Conservation (phyloP, 2,113 vertebrate species). For the Salvelinus sp. region DNA sequence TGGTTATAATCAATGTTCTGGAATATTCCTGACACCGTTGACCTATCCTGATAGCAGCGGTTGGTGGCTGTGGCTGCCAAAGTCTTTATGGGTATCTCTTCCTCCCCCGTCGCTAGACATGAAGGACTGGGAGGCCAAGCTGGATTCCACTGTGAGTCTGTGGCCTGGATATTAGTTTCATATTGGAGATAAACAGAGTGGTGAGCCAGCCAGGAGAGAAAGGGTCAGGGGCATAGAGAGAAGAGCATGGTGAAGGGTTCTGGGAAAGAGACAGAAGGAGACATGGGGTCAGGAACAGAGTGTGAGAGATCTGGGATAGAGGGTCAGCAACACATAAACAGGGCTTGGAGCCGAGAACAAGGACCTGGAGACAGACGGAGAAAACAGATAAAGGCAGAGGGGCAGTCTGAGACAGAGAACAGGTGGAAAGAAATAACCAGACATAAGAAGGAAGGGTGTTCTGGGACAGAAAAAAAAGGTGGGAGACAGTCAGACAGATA, state of each 20-base stretch:
- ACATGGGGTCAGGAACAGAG: background rate
- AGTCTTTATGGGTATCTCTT: conserved; percentile 59
- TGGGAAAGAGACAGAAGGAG: background rate
- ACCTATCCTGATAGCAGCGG: conserved; percentile 46
- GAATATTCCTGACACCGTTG: conserved; percentile 56
- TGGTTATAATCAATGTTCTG: conserved; percentile 36
- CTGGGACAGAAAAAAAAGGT: background rate
- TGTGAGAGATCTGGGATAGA: background rate
- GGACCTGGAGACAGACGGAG: background rate
- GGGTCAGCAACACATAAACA: background rate
- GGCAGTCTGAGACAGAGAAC: background rate
- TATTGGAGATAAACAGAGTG: conserved; percentile 54
- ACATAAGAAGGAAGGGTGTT: background rate
- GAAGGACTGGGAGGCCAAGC: conserved; percentile 48
- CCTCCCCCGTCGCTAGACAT: conserved; percentile 47
- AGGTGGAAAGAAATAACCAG: background rate
- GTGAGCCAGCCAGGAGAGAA: background rate
- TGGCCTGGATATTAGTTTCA: conserved; percentile 65
- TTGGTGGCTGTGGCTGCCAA: conserved; percentile 58
- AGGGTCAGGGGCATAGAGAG: background rate
- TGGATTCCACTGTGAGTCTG: conserved; percentile 64
- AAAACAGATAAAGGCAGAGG: background rate
- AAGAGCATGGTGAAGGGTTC: background rate
- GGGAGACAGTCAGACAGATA: background rate
- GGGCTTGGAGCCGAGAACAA: background rate